Evolutionary conservation across 2,113 vertebrate genomes (phyloP).

Genomic region (Macaca nemestrina): DNA sequence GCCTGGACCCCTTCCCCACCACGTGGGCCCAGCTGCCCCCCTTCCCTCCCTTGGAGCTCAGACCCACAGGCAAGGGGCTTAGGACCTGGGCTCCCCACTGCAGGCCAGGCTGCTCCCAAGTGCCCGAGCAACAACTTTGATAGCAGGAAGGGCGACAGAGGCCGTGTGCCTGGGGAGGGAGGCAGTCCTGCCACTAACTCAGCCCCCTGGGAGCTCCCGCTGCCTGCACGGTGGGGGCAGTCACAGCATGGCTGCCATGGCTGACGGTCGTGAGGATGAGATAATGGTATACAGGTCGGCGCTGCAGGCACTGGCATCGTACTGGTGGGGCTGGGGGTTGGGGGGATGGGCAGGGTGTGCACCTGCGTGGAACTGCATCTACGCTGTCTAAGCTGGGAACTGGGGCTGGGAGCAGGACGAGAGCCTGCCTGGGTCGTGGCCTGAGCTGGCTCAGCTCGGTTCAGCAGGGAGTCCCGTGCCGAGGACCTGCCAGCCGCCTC

Average conservation of each 20-base stretch:
- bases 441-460: fast-evolving
- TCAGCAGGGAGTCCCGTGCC: fast-evolving
- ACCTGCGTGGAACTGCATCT: not conserved
- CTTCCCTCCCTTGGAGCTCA: not conserved
- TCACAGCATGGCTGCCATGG: fast-evolving
- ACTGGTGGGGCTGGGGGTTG: fast-evolving
- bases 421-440: not conserved
- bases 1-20: not conserved
- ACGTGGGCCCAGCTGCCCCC: not conserved
- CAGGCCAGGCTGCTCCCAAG: not conserved
- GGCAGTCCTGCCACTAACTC: not conserved
- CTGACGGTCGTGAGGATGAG: fast-evolving
- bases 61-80: not conserved
- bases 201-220: fast-evolving
- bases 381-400: fast-evolving
- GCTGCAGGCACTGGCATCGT: fast-evolving
- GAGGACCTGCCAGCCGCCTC: not conserved
- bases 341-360: not conserved
- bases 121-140: fast-evolving
- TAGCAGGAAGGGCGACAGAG: fast-evolving
- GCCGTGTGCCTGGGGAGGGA: fast-evolving
- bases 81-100: not conserved
- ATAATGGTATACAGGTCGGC: fast-evolving
- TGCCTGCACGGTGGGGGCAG: not conserved
- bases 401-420: too few relatives aligned